Percentiles rank a stretch among this genome's conserved stretches.
These are phyloP conservation scores for Myiozetetes cayanensis DNA, from an alignment of 2,113 vertebrate genomes.

Conservation along the genomic window DNA sequence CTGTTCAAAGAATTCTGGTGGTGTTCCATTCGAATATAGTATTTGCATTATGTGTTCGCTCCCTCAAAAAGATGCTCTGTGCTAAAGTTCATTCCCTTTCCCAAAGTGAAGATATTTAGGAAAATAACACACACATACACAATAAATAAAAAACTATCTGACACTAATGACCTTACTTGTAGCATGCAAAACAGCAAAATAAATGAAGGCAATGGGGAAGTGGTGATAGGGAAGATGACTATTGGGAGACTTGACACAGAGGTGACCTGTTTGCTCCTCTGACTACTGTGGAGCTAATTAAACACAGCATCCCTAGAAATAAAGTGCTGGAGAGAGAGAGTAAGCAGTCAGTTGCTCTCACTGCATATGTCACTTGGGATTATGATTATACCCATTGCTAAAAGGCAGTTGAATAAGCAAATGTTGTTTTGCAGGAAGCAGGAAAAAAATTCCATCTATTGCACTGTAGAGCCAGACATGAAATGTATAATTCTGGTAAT, in stretches of 20 bases:
- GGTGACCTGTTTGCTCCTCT: constrained; percentile 55
- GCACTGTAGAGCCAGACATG: background rate
- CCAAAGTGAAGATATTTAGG: background rate
- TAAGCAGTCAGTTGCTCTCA: constrained; percentile 63
- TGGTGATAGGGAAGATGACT: constrained; percentile 22
- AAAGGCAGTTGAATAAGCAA: constrained; percentile 69
- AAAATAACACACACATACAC: background rate
- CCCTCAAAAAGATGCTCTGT: background rate
- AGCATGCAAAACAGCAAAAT: constrained; percentile 19
- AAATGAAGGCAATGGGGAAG: background rate
- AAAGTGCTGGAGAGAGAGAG: constrained; percentile 59
- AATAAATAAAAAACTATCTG: background rate
- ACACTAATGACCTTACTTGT: constrained; percentile 22
- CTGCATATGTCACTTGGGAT: constrained; percentile 72
- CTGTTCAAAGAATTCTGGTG: background rate
- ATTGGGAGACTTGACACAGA: constrained; percentile 54
- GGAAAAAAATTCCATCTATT: constrained; percentile 44
- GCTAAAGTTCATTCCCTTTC: background rate
- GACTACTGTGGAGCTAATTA: constrained; percentile 72
- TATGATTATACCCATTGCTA: constrained; percentile 68
- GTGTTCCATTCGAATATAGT: background rate
- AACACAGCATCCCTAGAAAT: constrained; percentile 68
- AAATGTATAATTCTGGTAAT: constrained; percentile 61
- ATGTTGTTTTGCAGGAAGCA: constrained; percentile 54
- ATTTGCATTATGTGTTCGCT: background rate